Conservation (phyloP, 2,888 invertebrate genomes). For the Lasioglossum oenotherae region DNA sequence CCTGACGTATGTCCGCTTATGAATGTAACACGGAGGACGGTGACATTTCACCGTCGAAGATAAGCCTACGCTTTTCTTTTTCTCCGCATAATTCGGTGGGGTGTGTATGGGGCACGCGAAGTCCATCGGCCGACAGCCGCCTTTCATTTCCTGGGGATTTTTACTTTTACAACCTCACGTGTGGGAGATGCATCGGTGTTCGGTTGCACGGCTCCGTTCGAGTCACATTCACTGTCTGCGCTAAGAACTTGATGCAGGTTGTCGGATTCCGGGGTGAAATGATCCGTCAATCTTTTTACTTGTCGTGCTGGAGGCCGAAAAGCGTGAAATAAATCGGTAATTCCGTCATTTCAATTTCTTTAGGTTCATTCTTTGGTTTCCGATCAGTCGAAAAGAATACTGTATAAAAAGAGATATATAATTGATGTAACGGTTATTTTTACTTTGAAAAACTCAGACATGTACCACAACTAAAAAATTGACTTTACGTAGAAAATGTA, state of each 20-base stretch:
- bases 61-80: slow-evolving; percentile 47
- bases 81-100: slow-evolving; percentile 47
- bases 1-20: slow-evolving; percentile 39
- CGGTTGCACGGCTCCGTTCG: slow-evolving; percentile 14
- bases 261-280: not conserved
- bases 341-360: too few relatives aligned
- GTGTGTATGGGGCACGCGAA: slow-evolving; percentile 34
- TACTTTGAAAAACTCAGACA: too few relatives aligned
- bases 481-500: too few relatives aligned
- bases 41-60: slow-evolving; percentile 56
- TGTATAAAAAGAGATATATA: too few relatives aligned
- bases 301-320: not conserved
- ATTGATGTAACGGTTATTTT: too few relatives aligned
- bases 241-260: not conserved
- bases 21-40: slow-evolving; percentile 57
- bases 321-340: too few relatives aligned
- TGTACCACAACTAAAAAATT: too few relatives aligned
- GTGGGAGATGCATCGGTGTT: slow-evolving; percentile 24
- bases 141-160: slow-evolving; percentile 50
- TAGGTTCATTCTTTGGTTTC: too few relatives aligned
- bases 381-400: too few relatives aligned
- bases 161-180: slow-evolving; percentile 24
- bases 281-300: not conserved
- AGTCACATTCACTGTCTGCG: not conserved
- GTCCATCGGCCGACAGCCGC: slow-evolving; percentile 3